Base-by-base conservation (phyloP, 2,113 vertebrate species). In the Apeltes quadracus region DNA sequence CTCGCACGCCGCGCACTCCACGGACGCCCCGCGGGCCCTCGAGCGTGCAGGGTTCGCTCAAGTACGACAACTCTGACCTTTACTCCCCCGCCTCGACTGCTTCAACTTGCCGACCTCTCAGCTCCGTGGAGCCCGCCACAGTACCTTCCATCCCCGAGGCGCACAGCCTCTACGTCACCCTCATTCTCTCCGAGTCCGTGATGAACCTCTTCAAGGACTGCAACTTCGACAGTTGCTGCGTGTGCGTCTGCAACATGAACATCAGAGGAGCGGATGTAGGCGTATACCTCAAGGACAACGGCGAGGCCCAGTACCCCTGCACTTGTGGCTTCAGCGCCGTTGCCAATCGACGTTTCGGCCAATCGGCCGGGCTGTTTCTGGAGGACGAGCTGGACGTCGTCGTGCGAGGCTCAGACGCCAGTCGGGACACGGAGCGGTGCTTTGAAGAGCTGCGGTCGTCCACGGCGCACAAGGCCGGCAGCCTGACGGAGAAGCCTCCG, bases 231-330 rank as follows among this genome's bases (percentile, higher is more conserved):
- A 99, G 98, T 90, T 99, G 98, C 86, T 99, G 98, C 86, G 94
- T 99, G 70, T 99, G 98, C 36, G 98, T 98, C 72, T 99, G 98
- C 94, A 99, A 99, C 92, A 99, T 97, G 96, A 98, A 99, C 91
- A 99, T 99, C 94, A 95, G 97, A 84, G 98, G 97, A 76, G 96
- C 97, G 22, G 98, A 99, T 59, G 96, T 98, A 83, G 97, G 97
- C 59, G 96, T 98, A 87, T 98, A 98, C 93, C 97, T 99, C 90
- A 96, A 95, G 20, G 98, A 99, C 83, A 95, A 96, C 38, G 95
- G 97, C 54, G 98, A 99, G 88, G 94, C 95, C 9, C 97, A 98
- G 84, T 98, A 96, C 83, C 90, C 95, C 34, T 98, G 98, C 92
- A 96, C 96, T 53, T 98, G 98, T 25, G 98, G 98, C 76, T 99